phyloP scores from a whole-genome alignment of 2,888 invertebrate species.

The Agrochola lota region DNA sequence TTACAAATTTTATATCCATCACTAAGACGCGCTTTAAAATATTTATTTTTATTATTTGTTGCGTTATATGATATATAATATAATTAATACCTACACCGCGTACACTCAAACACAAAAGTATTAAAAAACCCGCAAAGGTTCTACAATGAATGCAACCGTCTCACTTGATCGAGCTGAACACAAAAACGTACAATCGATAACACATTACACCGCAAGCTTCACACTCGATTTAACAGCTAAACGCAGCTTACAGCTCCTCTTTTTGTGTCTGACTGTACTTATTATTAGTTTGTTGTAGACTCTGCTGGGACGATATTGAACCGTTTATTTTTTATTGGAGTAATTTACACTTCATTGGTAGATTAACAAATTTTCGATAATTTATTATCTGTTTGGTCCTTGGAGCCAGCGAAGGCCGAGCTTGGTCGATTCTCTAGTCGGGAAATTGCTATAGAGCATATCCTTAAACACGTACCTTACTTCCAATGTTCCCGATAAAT shows the following conservation, averaged over 20 bases:
- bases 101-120: slow-evolving; percentile 35
- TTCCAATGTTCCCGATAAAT: neutral
- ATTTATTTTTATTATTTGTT: no score
- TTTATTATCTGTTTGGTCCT: neutral
- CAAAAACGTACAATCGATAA: slow-evolving; percentile 61
- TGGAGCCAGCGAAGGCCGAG: neutral
- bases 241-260: slow-evolving; percentile 54
- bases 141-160: slow-evolving; percentile 47
- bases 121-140: slow-evolving; percentile 43
- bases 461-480: no score
- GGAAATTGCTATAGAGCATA: no score
- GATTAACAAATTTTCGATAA: slow-evolving; percentile 5
- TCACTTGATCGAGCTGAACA: slow-evolving; percentile 57
- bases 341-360: slow-evolving; percentile 38
- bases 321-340: slow-evolving; percentile 25
- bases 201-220: slow-evolving; percentile 65
- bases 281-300: slow-evolving; percentile 44
- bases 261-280: slow-evolving; percentile 61
- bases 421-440: neutral
- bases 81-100: neutral
- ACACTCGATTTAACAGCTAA: slow-evolving; percentile 69
- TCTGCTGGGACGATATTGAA: slow-evolving; percentile 16
- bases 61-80: no score
- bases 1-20: no score
- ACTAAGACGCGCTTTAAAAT: no score